Base-by-base conservation (phyloP, 2,797 vertebrate genomes). In the Mycteria americana region DNA sequence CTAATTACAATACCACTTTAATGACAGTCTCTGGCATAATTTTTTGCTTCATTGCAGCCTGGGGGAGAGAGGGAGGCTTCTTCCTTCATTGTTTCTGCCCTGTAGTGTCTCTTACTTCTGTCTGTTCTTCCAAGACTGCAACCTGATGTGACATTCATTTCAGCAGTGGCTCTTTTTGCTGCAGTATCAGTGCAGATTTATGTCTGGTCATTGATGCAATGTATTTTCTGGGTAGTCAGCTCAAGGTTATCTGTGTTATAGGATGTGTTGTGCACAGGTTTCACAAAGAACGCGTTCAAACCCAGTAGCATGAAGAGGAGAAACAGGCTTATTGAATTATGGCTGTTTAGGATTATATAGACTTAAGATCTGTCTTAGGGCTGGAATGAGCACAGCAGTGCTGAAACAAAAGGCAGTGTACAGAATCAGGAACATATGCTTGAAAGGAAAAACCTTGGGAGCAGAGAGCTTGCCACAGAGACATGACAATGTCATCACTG, bases 171-270 rank as follows among this genome's bases (percentile, higher is more conserved):
- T 89, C 53, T 93, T 87, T 85, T 70, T 94, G 60, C 80, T 91
- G 86, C 88, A 77, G 60, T 77, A 59, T 92, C 48, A 31, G 88
- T 3, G 2, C 48, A 95, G 86, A 94, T 96, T 95, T 89, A 95
- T 90, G 70, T 62, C 51, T 87, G 82, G 76, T 80, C 85, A 15
- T 78, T 73, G 74, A 56, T 45, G 53, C 60, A 85, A 14, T 75
- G 28, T 93, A 25, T 92, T 97, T 94, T 77, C 85, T 89, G 60
- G 41, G 67, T 74, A 92, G 67, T 92, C 90, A 85, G 67, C 93
- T 95, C 84, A 95, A 95, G 95, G 95, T 95, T 95, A 57, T 82
- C n/a, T 48, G 63, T 93, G 62, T 68, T 92, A 64, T 1, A 53
- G 86, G 46, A 46, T 46, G 48, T 78, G 46, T 62, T 85, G 56